A percentile compares a stretch with the other conserved stretches of the same genome.
Evolutionary conservation across 1,140 invertebrate genomes (phyloP).

Genomic region (Rhyacophila brunnea): DNA sequence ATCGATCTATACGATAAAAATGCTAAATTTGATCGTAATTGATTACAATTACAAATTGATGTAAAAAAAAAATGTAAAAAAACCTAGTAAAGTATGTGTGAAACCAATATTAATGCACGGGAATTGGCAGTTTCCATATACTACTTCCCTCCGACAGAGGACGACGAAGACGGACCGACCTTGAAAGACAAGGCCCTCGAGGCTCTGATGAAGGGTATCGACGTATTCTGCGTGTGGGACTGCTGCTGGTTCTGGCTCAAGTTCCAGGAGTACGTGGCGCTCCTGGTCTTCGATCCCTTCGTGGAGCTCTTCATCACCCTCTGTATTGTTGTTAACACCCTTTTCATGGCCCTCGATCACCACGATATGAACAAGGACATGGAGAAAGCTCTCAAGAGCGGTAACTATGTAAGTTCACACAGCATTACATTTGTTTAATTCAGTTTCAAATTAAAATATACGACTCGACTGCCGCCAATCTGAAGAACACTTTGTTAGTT

Average conservation of each 20-base stretch:
- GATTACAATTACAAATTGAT: too few relatives aligned
- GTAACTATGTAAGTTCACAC: constrained; percentile 85
- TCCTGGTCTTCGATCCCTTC: constrained; percentile 96
- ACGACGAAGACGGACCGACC: constrained; percentile 86
- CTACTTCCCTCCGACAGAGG: constrained; percentile 87
- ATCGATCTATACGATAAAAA: too few relatives aligned
- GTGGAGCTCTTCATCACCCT: constrained; percentile 97
- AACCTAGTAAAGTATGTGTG: constrained; percentile 31
- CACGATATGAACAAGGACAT: constrained; percentile 89
- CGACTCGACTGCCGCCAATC: too few relatives aligned
- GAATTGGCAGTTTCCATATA: constrained; percentile 79
- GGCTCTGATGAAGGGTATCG: constrained; percentile 74
- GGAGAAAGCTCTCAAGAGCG: constrained; percentile 81
- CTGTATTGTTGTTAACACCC: constrained; percentile 96
- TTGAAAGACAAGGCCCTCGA: constrained; percentile 82
- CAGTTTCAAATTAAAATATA: too few relatives aligned
- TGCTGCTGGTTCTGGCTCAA: constrained; percentile 90
- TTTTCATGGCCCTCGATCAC: constrained; percentile 97
- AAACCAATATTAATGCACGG: constrained; percentile 35
- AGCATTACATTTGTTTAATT: too few relatives aligned
- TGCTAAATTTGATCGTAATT: too few relatives aligned
- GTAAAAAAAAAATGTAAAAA: not conserved
- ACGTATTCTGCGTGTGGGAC: constrained; percentile 96
- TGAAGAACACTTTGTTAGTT: too few relatives aligned
- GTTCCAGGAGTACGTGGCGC: constrained; percentile 84